A percentile compares a stretch with the other conserved stretches of the same genome.
Conservation (phyloP, 2,797 vertebrate species). For the Meriones psammophilus region DNA sequence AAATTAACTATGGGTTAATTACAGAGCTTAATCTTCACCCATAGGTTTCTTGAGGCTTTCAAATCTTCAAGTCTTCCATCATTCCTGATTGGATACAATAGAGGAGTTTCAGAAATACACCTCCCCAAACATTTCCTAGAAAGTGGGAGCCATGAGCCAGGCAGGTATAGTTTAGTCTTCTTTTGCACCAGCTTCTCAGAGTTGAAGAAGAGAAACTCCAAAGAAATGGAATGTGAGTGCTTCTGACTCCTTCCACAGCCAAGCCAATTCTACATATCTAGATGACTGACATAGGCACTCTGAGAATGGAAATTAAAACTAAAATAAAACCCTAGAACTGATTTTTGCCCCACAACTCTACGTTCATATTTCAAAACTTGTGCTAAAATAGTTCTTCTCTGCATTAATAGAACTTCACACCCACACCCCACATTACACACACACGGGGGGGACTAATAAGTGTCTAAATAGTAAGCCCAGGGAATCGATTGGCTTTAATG, state of each 20-base stretch:
- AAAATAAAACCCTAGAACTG: background rate
- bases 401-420: background rate
- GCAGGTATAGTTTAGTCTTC: background rate
- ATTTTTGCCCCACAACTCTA: background rate
- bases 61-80: background rate
- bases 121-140: background rate
- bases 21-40: background rate
- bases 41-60: background rate
- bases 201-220: background rate
- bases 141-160: background rate
- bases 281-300: background rate
- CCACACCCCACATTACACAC: background rate
- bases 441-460: background rate
- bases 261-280: background rate
- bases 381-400: slow-evolving; percentile 34
- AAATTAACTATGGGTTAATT: background rate
- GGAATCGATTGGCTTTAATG: background rate
- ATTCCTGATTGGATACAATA: background rate
- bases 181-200: background rate
- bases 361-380: slow-evolving; percentile 10
- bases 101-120: background rate
- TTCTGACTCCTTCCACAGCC: background rate
- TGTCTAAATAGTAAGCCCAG: background rate
- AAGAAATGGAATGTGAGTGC: background rate
- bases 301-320: background rate